Percentiles rank a stretch among this genome's conserved stretches.
Conservation (phyloP, 2,888 invertebrate species). For the Folsomia manolachei region DNA sequence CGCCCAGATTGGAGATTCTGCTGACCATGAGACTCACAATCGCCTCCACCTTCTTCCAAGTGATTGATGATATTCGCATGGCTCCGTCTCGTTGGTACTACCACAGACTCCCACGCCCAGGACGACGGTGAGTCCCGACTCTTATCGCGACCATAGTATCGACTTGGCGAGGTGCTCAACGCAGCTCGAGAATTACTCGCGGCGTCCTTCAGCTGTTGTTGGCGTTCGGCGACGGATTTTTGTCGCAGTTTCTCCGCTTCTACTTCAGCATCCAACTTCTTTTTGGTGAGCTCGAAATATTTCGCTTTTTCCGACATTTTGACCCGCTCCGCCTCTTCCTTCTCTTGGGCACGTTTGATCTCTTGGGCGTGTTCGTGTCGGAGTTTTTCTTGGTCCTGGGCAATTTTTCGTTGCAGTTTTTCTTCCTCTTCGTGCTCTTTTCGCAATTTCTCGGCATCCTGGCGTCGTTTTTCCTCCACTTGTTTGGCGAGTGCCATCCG, state of each 20-base stretch:
- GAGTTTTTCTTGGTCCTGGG: conserved; percentile 39
- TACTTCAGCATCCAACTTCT: background rate
- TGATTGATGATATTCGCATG: background rate
- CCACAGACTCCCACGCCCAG: background rate
- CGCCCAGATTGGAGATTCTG: background rate
- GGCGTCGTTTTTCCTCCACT: conserved; percentile 36
- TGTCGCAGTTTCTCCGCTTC: background rate
- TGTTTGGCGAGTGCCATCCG: conserved; percentile 33
- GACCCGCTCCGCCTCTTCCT: background rate
- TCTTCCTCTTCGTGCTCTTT: conserved; percentile 37
- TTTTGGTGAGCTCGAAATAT: background rate
- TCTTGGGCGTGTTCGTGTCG: conserved; percentile 40
- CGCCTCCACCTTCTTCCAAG: background rate
- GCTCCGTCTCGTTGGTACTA: background rate
- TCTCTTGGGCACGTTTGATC: conserved; percentile 29
- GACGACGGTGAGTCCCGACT: background rate
- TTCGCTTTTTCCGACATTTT: background rate
- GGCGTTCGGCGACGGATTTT: background rate
- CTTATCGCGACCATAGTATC: background rate
- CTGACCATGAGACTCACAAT: background rate
- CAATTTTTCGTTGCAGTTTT: conserved; percentile 39
- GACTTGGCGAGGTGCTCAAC: background rate
- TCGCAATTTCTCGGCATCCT: conserved; percentile 30
- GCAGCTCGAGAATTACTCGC: background rate
- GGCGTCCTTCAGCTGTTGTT: background rate